These are phyloP conservation scores for Coregonus suidteri DNA, from an alignment of 2,797 vertebrate genomes.

Conservation along the genomic window DNA sequence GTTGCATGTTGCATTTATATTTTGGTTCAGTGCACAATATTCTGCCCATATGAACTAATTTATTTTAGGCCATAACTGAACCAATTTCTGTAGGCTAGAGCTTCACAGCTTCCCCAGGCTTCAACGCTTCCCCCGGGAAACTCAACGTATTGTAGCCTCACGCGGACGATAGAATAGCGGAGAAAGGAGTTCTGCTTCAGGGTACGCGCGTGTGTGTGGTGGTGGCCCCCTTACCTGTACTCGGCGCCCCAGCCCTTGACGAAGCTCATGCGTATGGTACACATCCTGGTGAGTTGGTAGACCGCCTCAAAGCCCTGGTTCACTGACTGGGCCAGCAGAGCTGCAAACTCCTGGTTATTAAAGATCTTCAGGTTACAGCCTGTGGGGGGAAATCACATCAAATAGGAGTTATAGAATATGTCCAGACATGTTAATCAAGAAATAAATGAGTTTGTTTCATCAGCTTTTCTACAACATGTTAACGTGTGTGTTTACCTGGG, in stretches of 20 bases:
- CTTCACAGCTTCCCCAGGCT: not conserved
- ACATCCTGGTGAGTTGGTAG: constrained; percentile 97
- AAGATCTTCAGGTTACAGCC: constrained; percentile 99
- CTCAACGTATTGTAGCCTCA: no score
- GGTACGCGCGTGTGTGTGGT: no score
- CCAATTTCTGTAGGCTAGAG: not conserved
- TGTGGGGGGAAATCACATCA: constrained; percentile 49
- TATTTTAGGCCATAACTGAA: no score
- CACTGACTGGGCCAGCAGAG: constrained; percentile 93
- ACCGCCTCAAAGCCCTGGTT: constrained; percentile 98
- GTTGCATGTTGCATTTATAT: no score
- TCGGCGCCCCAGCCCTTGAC: constrained; percentile 98
- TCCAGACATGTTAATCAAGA: no score
- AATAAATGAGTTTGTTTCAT: not conserved
- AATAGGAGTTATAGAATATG: not conserved
- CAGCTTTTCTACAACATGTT: no score
- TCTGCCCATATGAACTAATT: no score
- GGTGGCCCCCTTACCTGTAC: constrained; percentile 82
- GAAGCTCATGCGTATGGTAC: constrained; percentile 98
- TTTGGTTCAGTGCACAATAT: no score
- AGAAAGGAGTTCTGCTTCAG: no score
- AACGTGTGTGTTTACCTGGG: not conserved
- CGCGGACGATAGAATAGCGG: no score
- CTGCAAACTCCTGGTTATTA: constrained; percentile 98
- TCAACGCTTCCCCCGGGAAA: not conserved